Evolutionary conservation across 2,888 invertebrate species (phyloP).

Genomic region (Spisula subtruncata): DNA sequence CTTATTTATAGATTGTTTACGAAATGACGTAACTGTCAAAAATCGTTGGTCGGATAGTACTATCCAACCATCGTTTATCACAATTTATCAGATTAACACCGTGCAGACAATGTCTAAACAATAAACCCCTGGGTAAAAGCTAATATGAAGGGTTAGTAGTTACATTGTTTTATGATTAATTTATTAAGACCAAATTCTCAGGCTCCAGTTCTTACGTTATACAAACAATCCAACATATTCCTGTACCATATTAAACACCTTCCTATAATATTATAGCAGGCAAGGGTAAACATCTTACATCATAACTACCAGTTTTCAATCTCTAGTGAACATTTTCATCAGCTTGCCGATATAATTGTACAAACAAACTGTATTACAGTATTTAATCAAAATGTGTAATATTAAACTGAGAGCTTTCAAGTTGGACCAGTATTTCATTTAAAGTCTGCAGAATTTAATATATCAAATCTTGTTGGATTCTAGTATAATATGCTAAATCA

Average conservation of each 20-base stretch:
- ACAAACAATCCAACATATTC: neutral
- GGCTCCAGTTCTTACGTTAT: neutral
- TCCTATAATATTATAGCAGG: neutral
- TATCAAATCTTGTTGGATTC: no score
- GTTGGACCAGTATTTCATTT: neutral
- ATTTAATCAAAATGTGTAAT: neutral
- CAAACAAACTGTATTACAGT: neutral
- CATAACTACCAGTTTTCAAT: slow-evolving; percentile 11
- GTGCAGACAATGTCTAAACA: no score
- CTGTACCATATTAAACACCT: neutral
- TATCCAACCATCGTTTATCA: neutral
- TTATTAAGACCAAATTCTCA: neutral
- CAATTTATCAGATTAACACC: neutral
- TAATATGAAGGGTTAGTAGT: neutral
- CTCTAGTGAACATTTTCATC: neutral
- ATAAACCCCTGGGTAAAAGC: neutral
- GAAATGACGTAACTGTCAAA: no score
- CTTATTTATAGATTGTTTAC: no score
- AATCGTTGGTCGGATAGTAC: no score
- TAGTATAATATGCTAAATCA: no score
- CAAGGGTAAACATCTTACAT: neutral
- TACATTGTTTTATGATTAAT: neutral
- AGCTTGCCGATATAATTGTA: neutral
- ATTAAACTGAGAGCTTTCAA: neutral
- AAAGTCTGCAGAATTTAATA: no score